phyloP scores from a whole-genome alignment of 2,888 invertebrate species.

The Linyphia triangularis region DNA sequence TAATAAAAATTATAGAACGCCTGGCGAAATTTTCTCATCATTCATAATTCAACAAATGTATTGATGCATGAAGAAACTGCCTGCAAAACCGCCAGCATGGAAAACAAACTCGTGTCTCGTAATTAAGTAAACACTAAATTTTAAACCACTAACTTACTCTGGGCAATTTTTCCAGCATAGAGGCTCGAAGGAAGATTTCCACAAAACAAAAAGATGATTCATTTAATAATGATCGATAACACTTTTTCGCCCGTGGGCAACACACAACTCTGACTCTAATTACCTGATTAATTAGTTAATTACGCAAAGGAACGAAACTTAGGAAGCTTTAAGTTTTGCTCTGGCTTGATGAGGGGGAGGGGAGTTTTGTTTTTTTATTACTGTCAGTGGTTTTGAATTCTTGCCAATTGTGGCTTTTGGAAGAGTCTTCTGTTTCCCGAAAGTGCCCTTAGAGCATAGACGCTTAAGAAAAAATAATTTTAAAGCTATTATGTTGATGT shows the following conservation, averaged over 20 bases:
- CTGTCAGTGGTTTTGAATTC: conserved; percentile 37
- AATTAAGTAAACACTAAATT: neutral
- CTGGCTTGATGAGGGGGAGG: too few species aligned
- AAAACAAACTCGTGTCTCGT: neutral
- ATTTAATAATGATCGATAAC: conserved; percentile 34
- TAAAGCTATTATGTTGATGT: neutral
- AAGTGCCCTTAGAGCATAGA: neutral
- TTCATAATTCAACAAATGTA: too few species aligned
- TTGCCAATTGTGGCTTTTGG: conserved; percentile 27
- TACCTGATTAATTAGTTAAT: conserved; percentile 64
- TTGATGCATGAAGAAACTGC: neutral
- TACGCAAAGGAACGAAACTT: conserved; percentile 39
- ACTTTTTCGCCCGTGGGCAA: conserved; percentile 5
- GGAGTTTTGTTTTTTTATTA: neutral
- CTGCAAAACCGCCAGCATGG: neutral
- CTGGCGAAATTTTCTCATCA: too few species aligned
- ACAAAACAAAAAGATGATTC: neutral
- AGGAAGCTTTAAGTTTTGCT: conserved; percentile 13
- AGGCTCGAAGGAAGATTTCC: neutral
- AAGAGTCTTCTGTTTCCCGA: neutral
- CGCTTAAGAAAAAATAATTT: neutral
- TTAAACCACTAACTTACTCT: neutral
- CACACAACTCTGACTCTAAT: conserved; percentile 37
- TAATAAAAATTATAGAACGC: too few species aligned
- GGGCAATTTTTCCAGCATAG: neutral